A percentile compares a stretch with the other conserved stretches of the same genome.
phyloP scores from a whole-genome alignment of 2,797 vertebrate species.

The Hipposideros larvatus region DNA sequence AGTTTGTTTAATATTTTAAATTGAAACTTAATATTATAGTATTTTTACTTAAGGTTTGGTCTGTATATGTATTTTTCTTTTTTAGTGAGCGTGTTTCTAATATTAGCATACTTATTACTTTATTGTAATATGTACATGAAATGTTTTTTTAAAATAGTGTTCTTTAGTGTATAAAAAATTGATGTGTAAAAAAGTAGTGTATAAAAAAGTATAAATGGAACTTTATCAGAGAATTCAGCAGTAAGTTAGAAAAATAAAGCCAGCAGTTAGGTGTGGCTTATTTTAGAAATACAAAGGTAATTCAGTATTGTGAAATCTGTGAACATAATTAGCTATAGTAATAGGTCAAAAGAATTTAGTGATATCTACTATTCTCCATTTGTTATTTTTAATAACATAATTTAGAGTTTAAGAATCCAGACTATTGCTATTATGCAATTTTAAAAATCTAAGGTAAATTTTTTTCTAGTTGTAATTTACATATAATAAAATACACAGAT shows the following conservation, averaged over 20 bases:
- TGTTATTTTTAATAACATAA: slow-evolving; percentile 53
- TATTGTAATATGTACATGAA: not conserved
- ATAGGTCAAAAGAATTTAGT: slow-evolving; percentile 12
- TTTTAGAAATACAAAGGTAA: not conserved
- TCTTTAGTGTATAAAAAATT: slow-evolving; percentile 24
- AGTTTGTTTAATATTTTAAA: slow-evolving; percentile 57
- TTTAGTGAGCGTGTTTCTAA: slow-evolving; percentile 34
- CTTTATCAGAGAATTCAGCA: not conserved
- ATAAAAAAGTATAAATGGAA: slow-evolving; percentile 32
- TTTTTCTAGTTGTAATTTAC: slow-evolving; percentile 4
- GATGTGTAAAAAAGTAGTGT: not conserved
- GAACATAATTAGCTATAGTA: not conserved
- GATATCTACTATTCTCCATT: not conserved
- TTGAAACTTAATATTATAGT: not conserved
- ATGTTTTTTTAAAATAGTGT: slow-evolving; percentile 16
- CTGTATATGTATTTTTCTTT: not conserved
- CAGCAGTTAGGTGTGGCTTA: not conserved
- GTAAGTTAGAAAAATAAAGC: slow-evolving; percentile 32
- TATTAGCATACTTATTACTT: slow-evolving; percentile 17
- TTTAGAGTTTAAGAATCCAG: not conserved
- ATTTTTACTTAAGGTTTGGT: slow-evolving; percentile 34
- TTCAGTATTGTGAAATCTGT: slow-evolving; percentile 45
- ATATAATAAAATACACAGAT: not conserved
- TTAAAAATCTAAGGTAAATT: not conserved
- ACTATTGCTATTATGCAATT: not conserved